Conservation (phyloP, 2,888 invertebrate species). For the Rhagium mordax region DNA sequence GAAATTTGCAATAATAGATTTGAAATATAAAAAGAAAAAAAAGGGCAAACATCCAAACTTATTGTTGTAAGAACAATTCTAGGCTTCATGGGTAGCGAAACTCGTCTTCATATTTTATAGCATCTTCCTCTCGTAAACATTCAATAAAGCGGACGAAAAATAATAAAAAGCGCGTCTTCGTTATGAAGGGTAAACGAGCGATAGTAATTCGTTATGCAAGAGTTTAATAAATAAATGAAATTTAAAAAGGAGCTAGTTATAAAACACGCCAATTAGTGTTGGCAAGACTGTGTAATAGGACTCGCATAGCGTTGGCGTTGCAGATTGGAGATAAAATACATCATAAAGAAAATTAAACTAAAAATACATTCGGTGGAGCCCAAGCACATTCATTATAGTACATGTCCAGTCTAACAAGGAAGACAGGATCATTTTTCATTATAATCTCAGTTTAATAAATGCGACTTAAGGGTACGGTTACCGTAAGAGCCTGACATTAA, state of each 20-base stretch:
- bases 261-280: not conserved
- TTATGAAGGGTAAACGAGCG: too few species aligned
- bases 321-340: not conserved
- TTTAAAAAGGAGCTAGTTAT: not conserved
- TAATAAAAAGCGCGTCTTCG: too few species aligned
- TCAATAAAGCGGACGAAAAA: too few species aligned
- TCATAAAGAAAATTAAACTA: not conserved
- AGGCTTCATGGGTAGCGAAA: too few species aligned
- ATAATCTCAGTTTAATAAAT: not conserved
- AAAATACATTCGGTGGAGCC: not conserved
- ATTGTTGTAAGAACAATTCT: too few species aligned
- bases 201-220: too few species aligned
- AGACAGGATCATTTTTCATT: not conserved
- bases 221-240: not conserved
- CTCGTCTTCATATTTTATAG: too few species aligned
- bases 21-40: too few species aligned
- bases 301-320: not conserved
- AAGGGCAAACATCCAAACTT: too few species aligned
- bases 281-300: not conserved
- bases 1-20: too few species aligned
- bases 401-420: not conserved
- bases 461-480: not conserved
- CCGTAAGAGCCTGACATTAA: not conserved
- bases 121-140: too few species aligned
- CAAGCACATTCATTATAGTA: not conserved